Percentiles rank a stretch among this genome's conserved stretches.
phyloP scores from a whole-genome alignment of 1,140 invertebrate genomes.

The Megalopta genalis region DNA sequence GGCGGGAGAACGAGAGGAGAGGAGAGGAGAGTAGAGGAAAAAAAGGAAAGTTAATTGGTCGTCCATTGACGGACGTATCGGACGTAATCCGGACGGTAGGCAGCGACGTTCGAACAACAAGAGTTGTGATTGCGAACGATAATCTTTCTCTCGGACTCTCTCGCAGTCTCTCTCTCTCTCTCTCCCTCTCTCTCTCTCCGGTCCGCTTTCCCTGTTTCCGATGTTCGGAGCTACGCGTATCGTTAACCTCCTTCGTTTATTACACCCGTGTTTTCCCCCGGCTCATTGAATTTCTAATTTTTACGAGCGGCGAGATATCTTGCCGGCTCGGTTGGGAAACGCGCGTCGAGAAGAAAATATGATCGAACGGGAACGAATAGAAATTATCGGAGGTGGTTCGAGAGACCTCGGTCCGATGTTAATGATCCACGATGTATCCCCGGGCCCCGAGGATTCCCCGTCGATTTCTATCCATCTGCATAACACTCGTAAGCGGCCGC shows the following conservation, averaged over 20 bases:
- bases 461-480: conserved; percentile 1
- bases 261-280: conserved; percentile 8
- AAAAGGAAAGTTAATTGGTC: conserved; percentile 72
- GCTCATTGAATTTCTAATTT: conserved; percentile 42
- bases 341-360: conserved; percentile 7
- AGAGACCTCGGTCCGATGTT: not conserved
- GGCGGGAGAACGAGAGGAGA: not conserved
- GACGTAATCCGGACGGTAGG: conserved; percentile 68
- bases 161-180: too few species aligned
- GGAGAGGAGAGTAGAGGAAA: too few species aligned
- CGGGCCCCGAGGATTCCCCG: not conserved
- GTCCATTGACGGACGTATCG: conserved; percentile 70
- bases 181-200: too few species aligned
- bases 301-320: conserved; percentile 23
- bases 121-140: conserved; percentile 59
- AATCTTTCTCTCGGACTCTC: conserved; percentile 18
- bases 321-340: conserved; percentile 18
- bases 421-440: not conserved
- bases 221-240: not conserved
- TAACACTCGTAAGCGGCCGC: too few species aligned
- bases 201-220: not conserved
- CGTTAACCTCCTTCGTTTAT: conserved; percentile 33
- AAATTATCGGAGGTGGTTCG: not conserved
- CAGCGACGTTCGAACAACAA: conserved; percentile 39
- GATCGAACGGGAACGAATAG: not conserved